Base-by-base conservation (phyloP, 2,888 invertebrate species). In the Epinotia brunnichana region DNA sequence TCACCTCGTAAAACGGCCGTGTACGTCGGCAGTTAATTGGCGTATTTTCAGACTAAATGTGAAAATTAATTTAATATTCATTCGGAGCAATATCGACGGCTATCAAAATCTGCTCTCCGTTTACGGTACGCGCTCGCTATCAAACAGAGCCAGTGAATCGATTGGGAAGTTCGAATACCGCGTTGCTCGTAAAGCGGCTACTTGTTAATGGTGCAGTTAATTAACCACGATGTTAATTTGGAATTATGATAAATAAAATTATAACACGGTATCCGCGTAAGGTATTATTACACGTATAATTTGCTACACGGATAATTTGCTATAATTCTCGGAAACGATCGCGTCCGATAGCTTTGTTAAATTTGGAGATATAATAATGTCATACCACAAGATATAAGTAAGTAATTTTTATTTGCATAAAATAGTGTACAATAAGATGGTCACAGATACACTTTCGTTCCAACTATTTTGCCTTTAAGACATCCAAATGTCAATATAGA, bases 41-140 rank as follows among this genome's bases (percentile, higher is more conserved):
- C 82, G 83, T 83, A 86, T 88, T 87, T 86, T 83, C 83, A 75
- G 76, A 81, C 81, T 83, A 85, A 87, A 87, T 85, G 82, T 80
- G 77, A 79, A 79, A 85, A 86, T 88, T 87, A 85, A 89, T 87
- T 85, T 83, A 83, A 85, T 86, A 86, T 88, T 86, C 84, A 87
- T 87, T 81, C 80, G 78, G 77, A 81, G 76, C 80, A 80, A 80
- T 83, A 85, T 84, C 80, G 81, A 79, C 76, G 77, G 80, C 83
- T 79, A 84, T 86, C 84, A 83, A 85, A 84, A 82, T 83, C 80
- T 77, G 79, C 77, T 76, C 78, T 77, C 77, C 77, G 77, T 81
- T 81, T 77, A 82, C 81, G 80, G 56, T 57, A 56, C 35, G 35
- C 35, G 35, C 35, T 24, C 76, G 77, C 66, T 44, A 60, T 71